phyloP scores from a whole-genome alignment of 2,797 vertebrate genomes.

The Eleutherodactylus coqui region DNA sequence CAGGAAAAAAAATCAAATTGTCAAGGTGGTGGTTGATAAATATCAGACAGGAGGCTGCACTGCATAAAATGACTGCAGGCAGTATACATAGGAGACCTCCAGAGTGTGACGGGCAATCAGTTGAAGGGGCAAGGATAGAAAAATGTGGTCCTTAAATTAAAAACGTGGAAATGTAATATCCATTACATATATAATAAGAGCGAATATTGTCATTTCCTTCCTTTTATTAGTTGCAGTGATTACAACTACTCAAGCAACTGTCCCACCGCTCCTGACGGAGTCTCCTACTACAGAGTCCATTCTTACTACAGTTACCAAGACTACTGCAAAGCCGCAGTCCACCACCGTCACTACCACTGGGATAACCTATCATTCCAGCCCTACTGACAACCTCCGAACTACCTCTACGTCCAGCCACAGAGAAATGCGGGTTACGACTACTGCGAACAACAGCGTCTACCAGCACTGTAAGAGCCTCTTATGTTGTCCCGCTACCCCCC shows the following conservation, averaged over 20 bases:
- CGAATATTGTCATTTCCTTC: too few relatives aligned
- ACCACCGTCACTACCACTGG: slow-evolving; percentile 59
- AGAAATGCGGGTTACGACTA: slow-evolving; percentile 77
- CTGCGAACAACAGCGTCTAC: slow-evolving; percentile 88
- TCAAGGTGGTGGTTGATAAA: too few relatives aligned
- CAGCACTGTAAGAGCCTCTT: slow-evolving; percentile 85
- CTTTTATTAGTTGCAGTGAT: slow-evolving; percentile 68
- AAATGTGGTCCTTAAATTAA: too few relatives aligned
- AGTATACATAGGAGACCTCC: too few relatives aligned
- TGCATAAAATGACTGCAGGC: too few relatives aligned
- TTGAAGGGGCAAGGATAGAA: too few relatives aligned
- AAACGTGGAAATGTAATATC: background rate
- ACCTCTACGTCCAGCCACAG: slow-evolving; percentile 72
- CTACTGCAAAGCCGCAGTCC: slow-evolving; percentile 64
- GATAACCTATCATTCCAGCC: slow-evolving; percentile 59
- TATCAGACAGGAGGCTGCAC: too few relatives aligned
- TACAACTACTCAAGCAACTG: slow-evolving; percentile 66
- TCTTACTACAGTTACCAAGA: slow-evolving; percentile 60
- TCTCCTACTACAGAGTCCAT: slow-evolving; percentile 64
- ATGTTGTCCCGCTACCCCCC: too few relatives aligned
- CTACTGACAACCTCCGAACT: slow-evolving; percentile 66
- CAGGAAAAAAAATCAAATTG: too few relatives aligned
- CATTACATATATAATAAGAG: background rate
- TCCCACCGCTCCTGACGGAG: slow-evolving; percentile 64
- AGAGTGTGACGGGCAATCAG: too few relatives aligned